Evolutionary conservation across 2,888 invertebrate genomes (phyloP).

Genomic region (Neelides folsomi): DNA sequence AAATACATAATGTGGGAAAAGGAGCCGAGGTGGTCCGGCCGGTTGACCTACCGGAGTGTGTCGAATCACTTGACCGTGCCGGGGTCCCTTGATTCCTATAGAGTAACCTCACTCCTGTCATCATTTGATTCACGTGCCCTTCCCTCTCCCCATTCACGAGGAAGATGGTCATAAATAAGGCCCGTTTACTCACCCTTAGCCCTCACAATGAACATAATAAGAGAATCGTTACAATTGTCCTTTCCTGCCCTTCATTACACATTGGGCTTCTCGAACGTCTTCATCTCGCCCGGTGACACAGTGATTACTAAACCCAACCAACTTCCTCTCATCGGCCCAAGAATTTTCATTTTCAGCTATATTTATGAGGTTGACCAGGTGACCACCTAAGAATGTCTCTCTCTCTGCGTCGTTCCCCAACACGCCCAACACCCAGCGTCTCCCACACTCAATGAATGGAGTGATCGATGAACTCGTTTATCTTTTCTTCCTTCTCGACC

Average conservation of each 20-base stretch:
- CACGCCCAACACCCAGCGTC: too few species aligned
- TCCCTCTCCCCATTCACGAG: neutral
- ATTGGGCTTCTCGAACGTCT: neutral
- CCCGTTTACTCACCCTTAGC: slow-evolving; percentile 4
- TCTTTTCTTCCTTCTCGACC: too few species aligned
- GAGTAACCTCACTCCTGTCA: slow-evolving; percentile 4
- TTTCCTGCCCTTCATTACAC: neutral
- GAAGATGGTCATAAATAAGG: neutral
- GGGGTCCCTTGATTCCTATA: neutral
- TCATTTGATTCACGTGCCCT: slow-evolving; percentile 9
- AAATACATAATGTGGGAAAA: too few species aligned
- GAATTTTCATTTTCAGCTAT: too few species aligned
- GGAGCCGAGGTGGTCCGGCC: too few species aligned
- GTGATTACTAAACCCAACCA: too few species aligned
- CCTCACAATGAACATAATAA: slow-evolving; percentile 1
- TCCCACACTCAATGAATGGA: too few species aligned
- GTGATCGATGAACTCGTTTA: too few species aligned
- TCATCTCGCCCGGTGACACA: neutral
- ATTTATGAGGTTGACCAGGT: too few species aligned
- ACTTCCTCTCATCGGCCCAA: too few species aligned
- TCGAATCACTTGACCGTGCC: slow-evolving; percentile 18
- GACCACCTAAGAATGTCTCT: too few species aligned
- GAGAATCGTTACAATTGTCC: slow-evolving; percentile 1
- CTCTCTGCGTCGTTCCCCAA: too few species aligned
- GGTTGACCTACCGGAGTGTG: slow-evolving; percentile 33